Evolutionary conservation across 2,113 vertebrate species (phyloP), one percentile per base, ranked within the genome.

Genomic region (Peucedramus taeniatus): DNA sequence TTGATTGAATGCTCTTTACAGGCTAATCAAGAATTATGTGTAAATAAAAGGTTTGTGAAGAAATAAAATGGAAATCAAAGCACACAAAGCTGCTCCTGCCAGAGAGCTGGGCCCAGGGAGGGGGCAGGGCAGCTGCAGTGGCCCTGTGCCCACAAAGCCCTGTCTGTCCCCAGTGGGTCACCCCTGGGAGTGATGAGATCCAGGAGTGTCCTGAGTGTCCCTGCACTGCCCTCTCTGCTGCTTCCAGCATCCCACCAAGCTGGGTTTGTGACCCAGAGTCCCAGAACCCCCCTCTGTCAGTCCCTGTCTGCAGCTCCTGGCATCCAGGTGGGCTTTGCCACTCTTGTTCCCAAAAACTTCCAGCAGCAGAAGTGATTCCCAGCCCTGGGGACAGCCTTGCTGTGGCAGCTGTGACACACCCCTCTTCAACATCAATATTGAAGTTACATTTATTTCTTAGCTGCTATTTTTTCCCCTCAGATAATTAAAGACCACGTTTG

Each of bases 141-240:
- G 1, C 53, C 37, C 39, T 11, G 2, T n/a, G 51, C 51, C 50
- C 64, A 56, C 54, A 63, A 15, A 31, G 15, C 12, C 0, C 0
- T 3, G 20, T 13, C 28, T 56, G 60, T 21, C 4, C 2, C 47
- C 9, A 0, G 59, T 8, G 51, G 31, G 51, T 13, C 22, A 21
- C 90, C n/a, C 53, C 40, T 4, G 22, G 66, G 31, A 6, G 54
- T 3, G 9, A 51, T 13, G 70, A 30, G 35, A 42, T 4, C 18
- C 2, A 1, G 49, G 12, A 30, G n/a, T 30, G 70, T 18, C 30
- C 53, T 1, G 0, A 20, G 45, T 24, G 56, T 37, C 72, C 83
- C 45, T 68, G 71, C 54, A 1, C 21, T 44, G 61, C 61, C 45
- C 45, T 44, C 22, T 4, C 64, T 42, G 63, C 70, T 8, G 8